Percentiles rank a stretch among this genome's conserved stretches.
Conservation (phyloP, 2,888 invertebrate species). For the Ceramica pisi region DNA sequence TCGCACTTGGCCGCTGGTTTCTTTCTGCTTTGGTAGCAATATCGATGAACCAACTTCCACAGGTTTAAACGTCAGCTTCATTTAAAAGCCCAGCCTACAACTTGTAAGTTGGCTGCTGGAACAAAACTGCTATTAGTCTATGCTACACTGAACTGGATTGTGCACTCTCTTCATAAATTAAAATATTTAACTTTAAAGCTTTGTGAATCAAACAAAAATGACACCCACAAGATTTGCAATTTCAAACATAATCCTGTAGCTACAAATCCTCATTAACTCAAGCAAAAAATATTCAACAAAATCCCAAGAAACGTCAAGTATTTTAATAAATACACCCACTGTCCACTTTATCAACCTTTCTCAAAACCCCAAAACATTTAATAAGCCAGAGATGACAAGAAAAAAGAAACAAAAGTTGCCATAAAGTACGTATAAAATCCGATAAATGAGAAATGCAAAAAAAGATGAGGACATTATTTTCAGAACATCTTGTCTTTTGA, state of each 20-base stretch:
- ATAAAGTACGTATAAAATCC: constrained; percentile 25
- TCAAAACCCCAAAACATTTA: constrained; percentile 26
- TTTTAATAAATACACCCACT: constrained; percentile 39
- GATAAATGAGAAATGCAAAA: constrained; percentile 56
- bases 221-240: background rate
- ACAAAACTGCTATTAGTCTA: no score
- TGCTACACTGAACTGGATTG: no score
- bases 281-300: constrained; percentile 10
- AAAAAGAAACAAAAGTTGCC: constrained; percentile 22
- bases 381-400: constrained; percentile 30
- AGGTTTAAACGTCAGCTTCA: no score
- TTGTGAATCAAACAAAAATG: background rate
- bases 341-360: constrained; percentile 38
- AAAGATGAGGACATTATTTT: constrained; percentile 48
- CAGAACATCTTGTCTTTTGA: constrained; percentile 44
- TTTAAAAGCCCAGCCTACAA: no score
- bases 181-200: no score
- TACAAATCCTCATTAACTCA: constrained; percentile 6
- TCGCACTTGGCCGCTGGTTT: no score
- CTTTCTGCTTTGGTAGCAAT: no score
- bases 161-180: background rate
- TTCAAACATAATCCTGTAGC: no score
- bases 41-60: no score
- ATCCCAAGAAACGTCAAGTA: constrained; percentile 8
- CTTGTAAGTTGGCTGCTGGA: no score